Percentiles rank a stretch among this genome's conserved stretches.
phyloP scores from a whole-genome alignment of 2,113 vertebrate species.

The Austrofundulus limnaeus region DNA sequence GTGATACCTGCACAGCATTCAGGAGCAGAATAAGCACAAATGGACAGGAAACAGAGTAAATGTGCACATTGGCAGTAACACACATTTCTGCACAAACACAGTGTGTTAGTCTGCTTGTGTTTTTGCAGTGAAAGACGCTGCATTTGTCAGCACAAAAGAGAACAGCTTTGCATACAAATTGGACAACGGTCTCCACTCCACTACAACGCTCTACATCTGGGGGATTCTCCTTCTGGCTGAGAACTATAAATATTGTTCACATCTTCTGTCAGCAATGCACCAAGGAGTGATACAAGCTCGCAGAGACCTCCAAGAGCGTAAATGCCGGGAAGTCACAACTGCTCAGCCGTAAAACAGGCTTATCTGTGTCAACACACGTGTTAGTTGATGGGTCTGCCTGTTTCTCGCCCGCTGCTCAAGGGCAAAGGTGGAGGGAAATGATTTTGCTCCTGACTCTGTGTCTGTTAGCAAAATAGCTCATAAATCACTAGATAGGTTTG shows the following conservation, averaged over 20 bases:
- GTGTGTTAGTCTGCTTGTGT: conserved; percentile 14
- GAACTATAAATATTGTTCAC: conserved; percentile 68
- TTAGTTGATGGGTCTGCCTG: conserved; percentile 20
- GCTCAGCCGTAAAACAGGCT: conserved; percentile 48
- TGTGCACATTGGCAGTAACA: neutral
- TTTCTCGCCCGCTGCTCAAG: neutral
- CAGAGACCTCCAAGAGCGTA: conserved; percentile 49
- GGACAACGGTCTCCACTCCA: conserved; percentile 35
- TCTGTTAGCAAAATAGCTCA: too few species aligned
- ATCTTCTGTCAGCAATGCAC: conserved; percentile 45
- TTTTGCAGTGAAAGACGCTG: conserved; percentile 17
- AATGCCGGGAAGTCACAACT: conserved; percentile 40
- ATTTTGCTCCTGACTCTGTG: too few species aligned
- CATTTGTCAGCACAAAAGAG: conserved; percentile 40
- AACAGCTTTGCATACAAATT: conserved; percentile 66
- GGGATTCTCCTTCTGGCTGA: conserved; percentile 58
- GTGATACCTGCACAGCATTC: neutral
- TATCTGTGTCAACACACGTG: conserved; percentile 59
- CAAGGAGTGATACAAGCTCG: conserved; percentile 38
- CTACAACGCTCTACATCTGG: conserved; percentile 53
- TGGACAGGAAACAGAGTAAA: neutral
- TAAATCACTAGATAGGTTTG: too few species aligned
- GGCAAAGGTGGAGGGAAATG: neutral
- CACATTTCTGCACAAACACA: neutral
- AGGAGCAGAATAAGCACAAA: neutral